A percentile compares a stretch with the other conserved stretches of the same genome.
Evolutionary conservation across 2,888 invertebrate genomes (phyloP).

Genomic region (Stenichneumon culpator): DNA sequence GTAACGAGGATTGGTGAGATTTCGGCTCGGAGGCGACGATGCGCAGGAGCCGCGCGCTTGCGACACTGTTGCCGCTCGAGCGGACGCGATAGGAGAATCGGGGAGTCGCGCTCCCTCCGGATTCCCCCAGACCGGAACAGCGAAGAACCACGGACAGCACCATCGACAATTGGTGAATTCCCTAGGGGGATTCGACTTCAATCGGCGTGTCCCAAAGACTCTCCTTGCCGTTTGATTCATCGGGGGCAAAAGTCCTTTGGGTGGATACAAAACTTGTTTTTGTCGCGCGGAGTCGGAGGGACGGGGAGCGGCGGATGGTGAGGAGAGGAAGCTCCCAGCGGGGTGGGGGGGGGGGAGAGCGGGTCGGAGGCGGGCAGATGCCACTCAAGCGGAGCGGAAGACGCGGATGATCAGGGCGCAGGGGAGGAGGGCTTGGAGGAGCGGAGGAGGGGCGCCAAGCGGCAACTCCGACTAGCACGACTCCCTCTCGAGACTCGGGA

Average conservation of each 20-base stretch:
- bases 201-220: too few relatives aligned
- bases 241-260: too few relatives aligned
- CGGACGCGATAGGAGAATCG: slow-evolving; percentile 5
- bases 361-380: slow-evolving; percentile 47
- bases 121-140: too few relatives aligned
- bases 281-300: background rate
- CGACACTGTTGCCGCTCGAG: slow-evolving; percentile 57
- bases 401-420: slow-evolving; percentile 44
- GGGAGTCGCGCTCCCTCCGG: too few relatives aligned
- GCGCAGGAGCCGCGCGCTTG: slow-evolving; percentile 39
- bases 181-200: too few relatives aligned
- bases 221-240: too few relatives aligned
- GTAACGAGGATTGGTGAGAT: slow-evolving; percentile 54
- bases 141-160: too few relatives aligned
- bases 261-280: too few relatives aligned
- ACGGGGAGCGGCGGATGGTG: background rate
- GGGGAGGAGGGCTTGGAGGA: slow-evolving; percentile 67
- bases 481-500: slow-evolving; percentile 66
- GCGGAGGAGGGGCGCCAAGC: background rate
- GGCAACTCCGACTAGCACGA: slow-evolving; percentile 73
- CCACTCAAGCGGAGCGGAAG: slow-evolving; percentile 58
- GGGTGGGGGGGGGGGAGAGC: slow-evolving; percentile 28
- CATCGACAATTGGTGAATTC: too few relatives aligned
- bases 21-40: slow-evolving; percentile 17
- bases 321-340: background rate